Conservation (phyloP, 1,140 invertebrate species). For the Drosophila nannoptera region DNA sequence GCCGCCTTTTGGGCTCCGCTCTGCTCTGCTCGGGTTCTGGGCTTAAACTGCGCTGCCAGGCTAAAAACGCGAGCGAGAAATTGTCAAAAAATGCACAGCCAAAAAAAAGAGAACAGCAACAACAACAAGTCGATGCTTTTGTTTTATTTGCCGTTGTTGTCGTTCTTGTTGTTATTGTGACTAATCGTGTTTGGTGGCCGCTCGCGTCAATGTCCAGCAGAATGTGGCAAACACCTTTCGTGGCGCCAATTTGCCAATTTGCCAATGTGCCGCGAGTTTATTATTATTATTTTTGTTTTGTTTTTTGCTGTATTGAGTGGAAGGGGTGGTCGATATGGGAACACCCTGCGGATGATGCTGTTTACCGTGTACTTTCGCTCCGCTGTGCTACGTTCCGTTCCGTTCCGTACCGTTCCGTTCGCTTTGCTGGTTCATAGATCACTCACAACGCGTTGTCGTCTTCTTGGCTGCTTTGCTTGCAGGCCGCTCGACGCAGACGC, state of each 20-base stretch:
- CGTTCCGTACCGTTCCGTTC: conserved; percentile 42
- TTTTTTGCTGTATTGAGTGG: conserved; percentile 13
- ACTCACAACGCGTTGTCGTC: conserved; percentile 65
- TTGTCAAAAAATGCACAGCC: conserved; percentile 55
- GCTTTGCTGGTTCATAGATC: conserved; percentile 63
- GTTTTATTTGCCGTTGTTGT: conserved; percentile 9
- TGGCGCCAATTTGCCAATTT: conserved; percentile 46
- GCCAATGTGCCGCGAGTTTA: no score
- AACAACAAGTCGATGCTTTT: conserved; percentile 20
- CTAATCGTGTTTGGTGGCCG: conserved; percentile 67
- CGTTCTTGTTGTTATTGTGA: conserved; percentile 49
- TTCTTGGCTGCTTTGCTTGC: conserved; percentile 66
- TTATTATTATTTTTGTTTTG: no score
- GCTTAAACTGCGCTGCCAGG: conserved; percentile 53
- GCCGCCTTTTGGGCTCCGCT: conserved; percentile 34
- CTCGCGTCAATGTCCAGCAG: conserved; percentile 58
- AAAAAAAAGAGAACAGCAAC: conserved; percentile 15
- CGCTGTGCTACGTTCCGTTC: conserved; percentile 25
- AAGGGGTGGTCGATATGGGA: not conserved
- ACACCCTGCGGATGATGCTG: conserved; percentile 19
- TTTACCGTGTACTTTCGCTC: not conserved
- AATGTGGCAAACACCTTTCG: conserved; percentile 65
- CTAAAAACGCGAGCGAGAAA: conserved; percentile 58
- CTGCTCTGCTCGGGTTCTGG: conserved; percentile 59
- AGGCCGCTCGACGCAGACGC: conserved; percentile 38